phyloP scores from a whole-genome alignment of 2,797 vertebrate species.

The Liasis olivaceus region DNA sequence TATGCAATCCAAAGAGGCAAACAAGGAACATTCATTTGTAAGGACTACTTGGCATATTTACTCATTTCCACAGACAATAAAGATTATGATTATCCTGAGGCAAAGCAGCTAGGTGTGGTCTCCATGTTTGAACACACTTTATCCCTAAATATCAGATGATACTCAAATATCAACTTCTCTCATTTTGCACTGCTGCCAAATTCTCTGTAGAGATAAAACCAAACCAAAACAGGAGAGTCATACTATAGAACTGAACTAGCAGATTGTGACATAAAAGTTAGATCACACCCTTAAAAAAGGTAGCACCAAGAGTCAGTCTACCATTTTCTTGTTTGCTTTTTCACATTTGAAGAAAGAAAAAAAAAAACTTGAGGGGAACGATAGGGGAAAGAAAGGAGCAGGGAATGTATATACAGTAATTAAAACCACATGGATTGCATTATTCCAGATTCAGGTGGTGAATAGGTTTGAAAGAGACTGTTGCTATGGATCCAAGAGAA shows the following conservation, averaged over 20 bases:
- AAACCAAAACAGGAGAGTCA: background rate
- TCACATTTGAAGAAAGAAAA: background rate
- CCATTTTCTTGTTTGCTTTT: background rate
- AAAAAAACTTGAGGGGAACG: background rate
- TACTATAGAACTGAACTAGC: background rate
- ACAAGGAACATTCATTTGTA: background rate
- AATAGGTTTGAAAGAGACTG: background rate
- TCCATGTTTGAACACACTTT: background rate
- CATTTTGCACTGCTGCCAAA: background rate
- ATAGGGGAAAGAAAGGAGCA: background rate
- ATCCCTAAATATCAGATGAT: background rate
- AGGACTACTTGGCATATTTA: background rate
- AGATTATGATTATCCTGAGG: background rate
- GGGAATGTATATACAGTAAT: background rate
- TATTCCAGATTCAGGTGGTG: background rate
- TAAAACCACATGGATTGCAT: background rate
- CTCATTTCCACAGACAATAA: background rate
- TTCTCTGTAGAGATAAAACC: background rate
- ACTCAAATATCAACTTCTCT: background rate
- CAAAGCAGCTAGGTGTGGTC: background rate
- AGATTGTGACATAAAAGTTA: background rate
- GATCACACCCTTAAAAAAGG: background rate
- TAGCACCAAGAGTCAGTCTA: background rate
- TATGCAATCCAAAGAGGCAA: background rate
- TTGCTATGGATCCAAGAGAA: background rate